A percentile compares a stretch with the other conserved stretches of the same genome.
These are phyloP conservation scores for Grammatotria lemairii DNA, from an alignment of 2,113 vertebrate species.

Conservation along the genomic window DNA sequence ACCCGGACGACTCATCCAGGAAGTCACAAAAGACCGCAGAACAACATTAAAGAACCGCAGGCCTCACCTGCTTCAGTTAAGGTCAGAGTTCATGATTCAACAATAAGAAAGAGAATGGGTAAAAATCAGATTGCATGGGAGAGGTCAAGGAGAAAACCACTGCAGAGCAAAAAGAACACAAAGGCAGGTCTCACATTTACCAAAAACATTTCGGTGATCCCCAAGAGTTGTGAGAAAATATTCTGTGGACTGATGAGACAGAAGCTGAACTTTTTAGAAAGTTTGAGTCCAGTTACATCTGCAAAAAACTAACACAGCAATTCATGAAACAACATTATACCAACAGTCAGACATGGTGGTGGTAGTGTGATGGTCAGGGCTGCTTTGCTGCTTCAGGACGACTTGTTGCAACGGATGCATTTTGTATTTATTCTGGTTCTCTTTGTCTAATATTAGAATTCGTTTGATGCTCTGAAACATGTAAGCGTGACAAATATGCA, in stretches of 20 bases:
- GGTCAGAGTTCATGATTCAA: not conserved
- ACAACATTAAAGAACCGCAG: not conserved
- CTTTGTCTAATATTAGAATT: not conserved
- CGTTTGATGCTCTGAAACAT: not conserved
- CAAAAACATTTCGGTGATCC: not conserved
- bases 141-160: not conserved
- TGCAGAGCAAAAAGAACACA: not conserved
- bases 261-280: not conserved
- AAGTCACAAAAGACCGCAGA: not conserved
- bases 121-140: not conserved
- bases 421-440: not conserved
- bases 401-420: not conserved
- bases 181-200: not conserved
- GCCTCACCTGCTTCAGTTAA: not conserved
- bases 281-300: fast-evolving
- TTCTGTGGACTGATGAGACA: not conserved
- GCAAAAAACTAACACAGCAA: not conserved
- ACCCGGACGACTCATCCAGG: not conserved
- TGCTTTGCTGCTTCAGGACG: not conserved
- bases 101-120: not conserved
- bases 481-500: not conserved
- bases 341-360: not conserved
- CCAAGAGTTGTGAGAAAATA: fast-evolving
- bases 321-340: not conserved
- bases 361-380: not conserved